Evolutionary conservation across 1,140 invertebrate genomes (phyloP).

Genomic region (Muscidifurax raptorellus): DNA sequence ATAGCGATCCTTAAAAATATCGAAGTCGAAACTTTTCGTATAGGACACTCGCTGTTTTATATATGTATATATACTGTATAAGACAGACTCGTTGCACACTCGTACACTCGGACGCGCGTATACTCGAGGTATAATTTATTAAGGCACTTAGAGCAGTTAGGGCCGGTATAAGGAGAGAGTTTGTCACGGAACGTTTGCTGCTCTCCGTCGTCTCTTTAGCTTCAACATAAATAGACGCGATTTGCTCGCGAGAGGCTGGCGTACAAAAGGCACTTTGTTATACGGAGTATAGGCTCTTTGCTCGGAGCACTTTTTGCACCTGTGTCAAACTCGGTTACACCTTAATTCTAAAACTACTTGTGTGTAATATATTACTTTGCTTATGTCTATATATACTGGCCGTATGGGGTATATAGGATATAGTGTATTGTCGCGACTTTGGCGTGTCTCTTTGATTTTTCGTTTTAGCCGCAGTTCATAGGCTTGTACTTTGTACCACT

Average conservation of each 20-base stretch:
- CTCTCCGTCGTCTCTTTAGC: slow-evolving; percentile 58
- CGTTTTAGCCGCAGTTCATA: not conserved
- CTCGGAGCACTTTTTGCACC: slow-evolving; percentile 41
- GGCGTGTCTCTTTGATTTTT: not conserved
- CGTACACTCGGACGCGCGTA: not conserved
- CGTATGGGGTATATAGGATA: too few relatives aligned
- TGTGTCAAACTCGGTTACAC: not conserved
- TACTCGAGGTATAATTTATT: slow-evolving; percentile 66
- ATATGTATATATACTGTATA: not conserved
- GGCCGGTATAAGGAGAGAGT: slow-evolving; percentile 39
- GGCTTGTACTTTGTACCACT: not conserved
- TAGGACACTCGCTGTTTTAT: not conserved
- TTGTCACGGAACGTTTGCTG: slow-evolving; percentile 67
- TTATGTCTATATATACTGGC: not conserved
- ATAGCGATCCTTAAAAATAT: too few relatives aligned
- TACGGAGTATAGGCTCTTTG: slow-evolving; percentile 44
- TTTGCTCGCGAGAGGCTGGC: slow-evolving; percentile 49
- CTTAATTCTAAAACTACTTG: not conserved
- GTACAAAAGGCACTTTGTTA: slow-evolving; percentile 68
- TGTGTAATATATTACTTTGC: not conserved
- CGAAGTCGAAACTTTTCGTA: too few relatives aligned
- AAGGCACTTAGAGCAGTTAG: slow-evolving; percentile 65
- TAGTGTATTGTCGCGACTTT: not conserved
- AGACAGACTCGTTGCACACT: not conserved
- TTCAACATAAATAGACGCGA: slow-evolving; percentile 46